A percentile compares a stretch with the other conserved stretches of the same genome.
Evolutionary conservation across 2,113 vertebrate genomes (phyloP).

Genomic region (Grus americana): DNA sequence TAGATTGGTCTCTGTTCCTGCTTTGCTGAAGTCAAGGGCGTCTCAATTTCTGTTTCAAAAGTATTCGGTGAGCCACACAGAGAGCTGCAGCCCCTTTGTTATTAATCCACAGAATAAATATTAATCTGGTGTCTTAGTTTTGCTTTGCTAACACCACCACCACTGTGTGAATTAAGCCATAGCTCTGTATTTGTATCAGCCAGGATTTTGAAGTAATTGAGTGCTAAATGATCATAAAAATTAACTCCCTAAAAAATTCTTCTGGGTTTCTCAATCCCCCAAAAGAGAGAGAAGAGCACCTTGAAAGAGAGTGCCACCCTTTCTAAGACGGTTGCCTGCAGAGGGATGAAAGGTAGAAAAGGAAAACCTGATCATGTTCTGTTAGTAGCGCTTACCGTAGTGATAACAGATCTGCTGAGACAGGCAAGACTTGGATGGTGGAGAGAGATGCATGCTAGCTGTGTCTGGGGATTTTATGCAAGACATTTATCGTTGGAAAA

Average conservation of each 20-base stretch:
- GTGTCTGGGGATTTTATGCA: neutral
- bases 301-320: neutral
- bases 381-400: neutral
- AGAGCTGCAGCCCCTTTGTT: neutral
- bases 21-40: neutral
- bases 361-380: neutral
- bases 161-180: neutral
- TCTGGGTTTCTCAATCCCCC: neutral
- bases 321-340: neutral
- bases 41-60: neutral
- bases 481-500: neutral
- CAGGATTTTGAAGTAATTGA: neutral
- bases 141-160: neutral
- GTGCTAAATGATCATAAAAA: neutral
- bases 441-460: neutral
- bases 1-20: neutral
- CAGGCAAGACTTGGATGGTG: accelerated
- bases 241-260: neutral
- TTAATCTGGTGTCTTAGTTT: neutral
- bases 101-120: neutral
- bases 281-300: neutral
- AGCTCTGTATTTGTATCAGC: neutral
- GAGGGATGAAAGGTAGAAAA: neutral
- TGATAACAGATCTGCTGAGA: neutral
- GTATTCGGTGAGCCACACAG: neutral